Evolutionary conservation across 1,140 invertebrate genomes (phyloP), one percentile per base, ranked within the genome.

Genomic region (Apis dorsata): DNA sequence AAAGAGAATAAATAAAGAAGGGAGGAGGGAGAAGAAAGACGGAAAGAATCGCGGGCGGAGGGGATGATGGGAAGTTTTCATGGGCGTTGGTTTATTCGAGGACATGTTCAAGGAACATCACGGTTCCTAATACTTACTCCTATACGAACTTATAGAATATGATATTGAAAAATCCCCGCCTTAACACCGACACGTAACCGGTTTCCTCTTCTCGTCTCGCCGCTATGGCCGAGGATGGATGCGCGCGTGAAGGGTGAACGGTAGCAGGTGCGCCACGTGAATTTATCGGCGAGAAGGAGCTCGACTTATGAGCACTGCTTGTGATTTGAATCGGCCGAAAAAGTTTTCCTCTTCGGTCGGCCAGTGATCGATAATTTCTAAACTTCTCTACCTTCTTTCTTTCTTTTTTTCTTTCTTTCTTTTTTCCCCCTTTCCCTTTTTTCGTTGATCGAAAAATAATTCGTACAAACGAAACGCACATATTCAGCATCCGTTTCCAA

Each of bases 81-180:
- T 13, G 63, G 49, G 21, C 10, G 28, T 55, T 44, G 77, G 71
- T 81, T 84, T 62, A 76, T 74, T 73, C 69, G 65, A 53, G 21
- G 68, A 51, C 74, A 63, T 81, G 69, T 81, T 72, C n/a, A 24
- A 49, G 59, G 55, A 60, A 85, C 74, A 53, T 60, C 79, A 77
- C 51, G 78, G 53, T 69, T 81, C 62, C 81, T 69, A 24, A 77
- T 80, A 69, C 78, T 85, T 28, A 34, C 34, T 34, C 34, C 68
- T 82, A 28, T 71, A 75, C 60, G 57, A 53, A 17, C 68, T 24
- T 60, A 81, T 84, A 88, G 88, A 90, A 90, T 89, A 80, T 86
- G 80, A 90, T 90, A 90, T 90, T 91, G 90, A 91, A 91, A 91
- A 91, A 91, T 90, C 88, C 84, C 89, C 72, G 88, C 21, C 85